Percentiles rank a stretch among this genome's conserved stretches.
Evolutionary conservation across 2,113 vertebrate species (phyloP).

Genomic region (Trogon melanurus): DNA sequence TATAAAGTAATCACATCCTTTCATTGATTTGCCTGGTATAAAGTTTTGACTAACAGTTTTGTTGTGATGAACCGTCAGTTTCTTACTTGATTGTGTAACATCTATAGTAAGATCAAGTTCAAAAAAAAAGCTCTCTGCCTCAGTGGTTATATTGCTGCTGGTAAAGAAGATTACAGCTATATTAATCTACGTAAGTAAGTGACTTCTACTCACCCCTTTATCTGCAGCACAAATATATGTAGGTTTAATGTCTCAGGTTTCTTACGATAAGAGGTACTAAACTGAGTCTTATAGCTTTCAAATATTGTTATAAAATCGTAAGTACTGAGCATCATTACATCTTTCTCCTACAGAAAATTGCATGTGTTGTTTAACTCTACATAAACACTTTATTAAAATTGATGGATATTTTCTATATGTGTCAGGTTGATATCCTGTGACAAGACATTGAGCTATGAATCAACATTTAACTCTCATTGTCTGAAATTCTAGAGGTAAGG

Average conservation of each 20-base stretch:
- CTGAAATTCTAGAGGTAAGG: background rate
- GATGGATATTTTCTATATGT: background rate
- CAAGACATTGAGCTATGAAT: background rate
- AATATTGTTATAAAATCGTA: background rate
- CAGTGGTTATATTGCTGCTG: background rate
- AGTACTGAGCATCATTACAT: background rate
- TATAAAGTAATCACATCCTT: background rate
- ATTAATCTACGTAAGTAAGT: background rate
- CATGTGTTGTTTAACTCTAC: background rate
- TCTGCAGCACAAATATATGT: background rate
- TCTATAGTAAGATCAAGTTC: background rate
- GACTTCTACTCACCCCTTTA: background rate
- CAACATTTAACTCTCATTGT: background rate
- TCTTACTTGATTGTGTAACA: background rate
- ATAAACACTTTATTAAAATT: background rate
- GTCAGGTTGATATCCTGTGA: background rate
- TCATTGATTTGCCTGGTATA: background rate
- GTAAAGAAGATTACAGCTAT: background rate
- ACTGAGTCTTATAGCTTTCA: background rate
- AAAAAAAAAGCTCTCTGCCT: background rate
- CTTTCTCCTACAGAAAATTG: background rate
- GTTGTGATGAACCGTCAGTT: background rate
- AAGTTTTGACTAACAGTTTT: background rate
- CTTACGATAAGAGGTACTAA: background rate
- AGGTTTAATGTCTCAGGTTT: background rate